These are phyloP conservation scores for Aphyosemion australe DNA, from an alignment of 2,113 vertebrate genomes.

Conservation along the genomic window DNA sequence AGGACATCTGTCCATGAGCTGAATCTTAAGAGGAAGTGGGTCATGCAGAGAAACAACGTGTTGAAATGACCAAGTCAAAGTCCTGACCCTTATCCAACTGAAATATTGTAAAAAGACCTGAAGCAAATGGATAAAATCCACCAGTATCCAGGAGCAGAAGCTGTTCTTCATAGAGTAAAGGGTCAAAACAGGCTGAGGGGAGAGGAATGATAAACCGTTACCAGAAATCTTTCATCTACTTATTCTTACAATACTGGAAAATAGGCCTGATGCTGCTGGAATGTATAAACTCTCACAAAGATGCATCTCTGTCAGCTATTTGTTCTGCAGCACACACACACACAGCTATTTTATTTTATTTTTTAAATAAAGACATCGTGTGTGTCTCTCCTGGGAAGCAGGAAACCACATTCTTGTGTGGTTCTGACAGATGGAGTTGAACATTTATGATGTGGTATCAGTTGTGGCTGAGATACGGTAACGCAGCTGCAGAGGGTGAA, in stretches of 20 bases:
- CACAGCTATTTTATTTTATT: not conserved
- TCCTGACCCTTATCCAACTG: not conserved
- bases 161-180: not conserved
- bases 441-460: not conserved
- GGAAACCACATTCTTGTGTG: not conserved
- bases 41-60: constrained; percentile 3
- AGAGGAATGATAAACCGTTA: not conserved
- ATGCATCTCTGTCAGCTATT: not conserved
- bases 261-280: not conserved
- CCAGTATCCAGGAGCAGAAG: not conserved
- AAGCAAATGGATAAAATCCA: not conserved
- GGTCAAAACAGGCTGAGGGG: not conserved
- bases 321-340: not conserved
- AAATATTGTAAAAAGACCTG: not conserved
- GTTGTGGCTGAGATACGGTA: not conserved
- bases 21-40: not conserved
- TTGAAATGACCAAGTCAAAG: not conserved
- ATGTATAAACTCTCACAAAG: not conserved
- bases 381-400: not conserved
- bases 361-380: not conserved
- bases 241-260: not conserved
- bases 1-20: not conserved
- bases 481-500: not conserved
- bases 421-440: not conserved
- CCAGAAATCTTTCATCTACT: not conserved